A percentile compares a stretch with the other conserved stretches of the same genome.
Conservation (phyloP, 2,888 invertebrate genomes). For the Yponomeuta sedellus region DNA sequence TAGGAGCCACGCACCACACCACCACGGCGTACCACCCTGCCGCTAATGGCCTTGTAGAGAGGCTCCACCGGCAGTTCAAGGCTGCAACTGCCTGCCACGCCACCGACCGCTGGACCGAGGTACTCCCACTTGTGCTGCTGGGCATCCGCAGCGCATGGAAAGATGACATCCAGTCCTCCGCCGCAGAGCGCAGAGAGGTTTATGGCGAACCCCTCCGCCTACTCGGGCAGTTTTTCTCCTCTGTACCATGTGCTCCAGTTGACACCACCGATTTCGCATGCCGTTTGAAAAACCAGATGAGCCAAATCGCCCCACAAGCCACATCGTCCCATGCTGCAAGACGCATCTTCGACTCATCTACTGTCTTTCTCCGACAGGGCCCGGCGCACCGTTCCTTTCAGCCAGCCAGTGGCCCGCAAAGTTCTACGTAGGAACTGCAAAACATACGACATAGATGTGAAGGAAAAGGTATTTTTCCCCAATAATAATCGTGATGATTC, state of each 20-base stretch:
- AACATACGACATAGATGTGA: not conserved
- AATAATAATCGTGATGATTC: too few species aligned
- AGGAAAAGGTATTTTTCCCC: too few species aligned
- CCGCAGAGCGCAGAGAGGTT: slow-evolving; percentile 25
- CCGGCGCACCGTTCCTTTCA: not conserved
- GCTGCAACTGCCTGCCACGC: slow-evolving; percentile 24
- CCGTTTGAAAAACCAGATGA: too few species aligned
- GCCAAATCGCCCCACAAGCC: too few species aligned
- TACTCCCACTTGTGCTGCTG: too few species aligned
- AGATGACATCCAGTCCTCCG: slow-evolving; percentile 21
- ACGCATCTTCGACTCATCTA: not conserved
- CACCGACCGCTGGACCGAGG: slow-evolving; percentile 4
- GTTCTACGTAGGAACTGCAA: not conserved
- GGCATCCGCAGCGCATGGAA: slow-evolving; percentile 17
- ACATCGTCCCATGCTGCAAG: not conserved
- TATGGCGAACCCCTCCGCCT: slow-evolving; percentile 23
- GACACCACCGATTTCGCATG: too few species aligned
- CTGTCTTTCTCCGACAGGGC: not conserved
- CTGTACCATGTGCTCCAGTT: not conserved
- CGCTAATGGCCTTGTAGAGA: slow-evolving; percentile 9
- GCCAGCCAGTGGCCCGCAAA: not conserved
- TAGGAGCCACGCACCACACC: not conserved
- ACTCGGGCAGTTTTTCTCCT: slow-evolving; percentile 23
- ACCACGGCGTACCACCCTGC: slow-evolving; percentile 11
- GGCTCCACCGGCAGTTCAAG: slow-evolving; percentile 40